Conservation (phyloP, 2,113 vertebrate species). For the Gambusia holbrooki region DNA sequence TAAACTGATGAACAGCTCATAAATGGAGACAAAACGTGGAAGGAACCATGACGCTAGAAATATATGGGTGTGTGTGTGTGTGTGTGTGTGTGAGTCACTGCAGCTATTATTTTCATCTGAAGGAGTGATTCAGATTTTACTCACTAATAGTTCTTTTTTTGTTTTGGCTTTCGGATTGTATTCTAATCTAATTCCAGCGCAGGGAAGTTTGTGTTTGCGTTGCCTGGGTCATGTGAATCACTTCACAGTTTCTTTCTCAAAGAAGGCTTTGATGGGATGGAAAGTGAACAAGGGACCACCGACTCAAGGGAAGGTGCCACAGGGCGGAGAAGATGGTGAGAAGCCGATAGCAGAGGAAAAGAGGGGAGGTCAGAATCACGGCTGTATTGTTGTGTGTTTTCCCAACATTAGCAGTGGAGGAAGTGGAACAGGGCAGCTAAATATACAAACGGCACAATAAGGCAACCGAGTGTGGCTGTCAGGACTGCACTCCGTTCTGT, state of each 20-base stretch:
- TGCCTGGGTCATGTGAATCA: constrained; percentile 57
- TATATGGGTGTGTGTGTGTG: constrained; percentile 10
- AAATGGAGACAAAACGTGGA: not conserved
- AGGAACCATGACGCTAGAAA: not conserved
- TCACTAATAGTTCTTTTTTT: constrained; percentile 24
- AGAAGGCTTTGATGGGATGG: constrained; percentile 39
- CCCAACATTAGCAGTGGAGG: constrained; percentile 72
- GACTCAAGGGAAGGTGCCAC: constrained; percentile 22
- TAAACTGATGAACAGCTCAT: not conserved
- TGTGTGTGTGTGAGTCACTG: constrained; percentile 13
- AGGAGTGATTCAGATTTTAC: constrained; percentile 7
- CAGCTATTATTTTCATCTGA: not conserved
- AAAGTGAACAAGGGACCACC: constrained; percentile 35
- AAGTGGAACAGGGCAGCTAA: constrained; percentile 77
- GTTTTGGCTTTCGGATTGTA: constrained; percentile 35
- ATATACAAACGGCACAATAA: constrained; percentile 79
- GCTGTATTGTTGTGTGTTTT: constrained; percentile 77
- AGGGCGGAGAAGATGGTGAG: constrained; percentile 28
- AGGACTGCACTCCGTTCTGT: constrained; percentile 20
- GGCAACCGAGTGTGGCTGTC: constrained; percentile 50
- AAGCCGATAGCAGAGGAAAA: constrained; percentile 27
- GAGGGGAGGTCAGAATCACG: constrained; percentile 30
- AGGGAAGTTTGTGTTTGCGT: constrained; percentile 6
- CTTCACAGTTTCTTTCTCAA: constrained; percentile 59
- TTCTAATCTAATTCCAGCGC: constrained; percentile 18